Percentiles rank a stretch among this genome's conserved stretches.
Conservation (phyloP, 2,888 invertebrate genomes). For the Leptarthrus brevirostris region DNA sequence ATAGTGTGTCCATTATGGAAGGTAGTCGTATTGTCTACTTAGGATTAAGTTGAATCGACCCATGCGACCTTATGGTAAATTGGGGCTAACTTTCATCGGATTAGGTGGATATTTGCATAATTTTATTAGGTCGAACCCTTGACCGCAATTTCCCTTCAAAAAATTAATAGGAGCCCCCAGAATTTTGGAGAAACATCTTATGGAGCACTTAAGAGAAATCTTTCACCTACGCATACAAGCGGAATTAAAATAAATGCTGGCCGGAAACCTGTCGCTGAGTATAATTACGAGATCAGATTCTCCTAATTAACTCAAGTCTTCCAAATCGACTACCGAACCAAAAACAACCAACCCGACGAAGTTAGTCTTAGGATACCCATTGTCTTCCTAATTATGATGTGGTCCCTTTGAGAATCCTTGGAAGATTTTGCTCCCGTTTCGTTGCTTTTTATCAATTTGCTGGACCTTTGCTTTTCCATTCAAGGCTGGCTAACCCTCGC, state of each 20-base stretch:
- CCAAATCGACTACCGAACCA: constrained; percentile 15
- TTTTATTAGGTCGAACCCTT: constrained; percentile 47
- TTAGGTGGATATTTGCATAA: constrained; percentile 49
- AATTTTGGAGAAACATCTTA: no score
- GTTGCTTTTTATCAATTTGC: constrained; percentile 35
- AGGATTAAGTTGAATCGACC: constrained; percentile 26
- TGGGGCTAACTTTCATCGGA: constrained; percentile 2
- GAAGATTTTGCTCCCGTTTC: constrained; percentile 1
- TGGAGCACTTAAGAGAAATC: no score
- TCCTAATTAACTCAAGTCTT: constrained; percentile 48
- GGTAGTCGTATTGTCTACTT: constrained; percentile 39
- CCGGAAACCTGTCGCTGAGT: no score
- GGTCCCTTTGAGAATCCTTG: constrained; percentile 10
- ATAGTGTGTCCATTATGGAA: constrained; percentile 27
- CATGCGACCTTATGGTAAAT: constrained; percentile 20
- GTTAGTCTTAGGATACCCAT: constrained; percentile 1
- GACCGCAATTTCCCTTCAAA: constrained; percentile 40
- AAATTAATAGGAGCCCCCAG: no score
- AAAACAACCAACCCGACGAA: not conserved
- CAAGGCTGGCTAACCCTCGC: constrained; percentile 27
- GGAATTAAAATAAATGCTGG: constrained; percentile 4
- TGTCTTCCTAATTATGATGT: constrained; percentile 23
- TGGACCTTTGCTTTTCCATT: constrained; percentile 37
- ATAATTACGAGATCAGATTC: constrained; percentile 50
- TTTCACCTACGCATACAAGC: not conserved